Evolutionary conservation across 2,113 vertebrate species (phyloP).

Genomic region (Pelecanoides urinatrix): DNA sequence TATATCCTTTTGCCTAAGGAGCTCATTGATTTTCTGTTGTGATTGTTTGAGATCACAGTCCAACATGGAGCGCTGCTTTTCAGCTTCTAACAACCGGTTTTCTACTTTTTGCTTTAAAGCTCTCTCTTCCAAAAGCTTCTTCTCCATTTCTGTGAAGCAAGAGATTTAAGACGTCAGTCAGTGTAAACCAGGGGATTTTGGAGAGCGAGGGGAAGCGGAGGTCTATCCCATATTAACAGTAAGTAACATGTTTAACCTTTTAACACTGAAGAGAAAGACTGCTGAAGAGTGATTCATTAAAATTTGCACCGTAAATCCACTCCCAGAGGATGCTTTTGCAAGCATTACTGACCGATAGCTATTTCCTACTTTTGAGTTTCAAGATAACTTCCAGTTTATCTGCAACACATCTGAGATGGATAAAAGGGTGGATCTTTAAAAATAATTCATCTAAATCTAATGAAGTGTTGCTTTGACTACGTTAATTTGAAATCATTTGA

Average conservation of each 20-base stretch:
- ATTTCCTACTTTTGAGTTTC: not conserved
- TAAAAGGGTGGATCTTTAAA: not conserved
- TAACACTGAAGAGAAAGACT: not conserved
- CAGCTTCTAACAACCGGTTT: conserved; percentile 90
- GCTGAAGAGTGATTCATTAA: not conserved
- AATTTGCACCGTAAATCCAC: not conserved
- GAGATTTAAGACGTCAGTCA: not conserved
- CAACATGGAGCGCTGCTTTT: conserved; percentile 93
- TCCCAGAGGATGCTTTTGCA: not conserved
- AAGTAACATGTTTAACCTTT: not conserved
- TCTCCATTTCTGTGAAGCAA: conserved; percentile 86
- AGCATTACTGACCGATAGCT: not conserved
- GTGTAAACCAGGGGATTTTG: not conserved
- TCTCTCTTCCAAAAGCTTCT: conserved; percentile 92
- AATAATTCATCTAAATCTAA: not conserved
- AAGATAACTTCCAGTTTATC: not conserved
- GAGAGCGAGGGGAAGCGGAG: not conserved
- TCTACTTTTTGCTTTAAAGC: conserved; percentile 89
- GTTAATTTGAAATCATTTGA: not conserved
- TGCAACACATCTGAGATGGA: not conserved
- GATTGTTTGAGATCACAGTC: conserved; percentile 98
- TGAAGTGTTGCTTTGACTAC: not conserved
- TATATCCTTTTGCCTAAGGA: conserved; percentile 88
- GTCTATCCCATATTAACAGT: not conserved
- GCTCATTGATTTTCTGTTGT: conserved; percentile 91